These are phyloP conservation scores for Apogon talboti DNA, from an alignment of 2,797 vertebrate species.

Conservation along the genomic window DNA sequence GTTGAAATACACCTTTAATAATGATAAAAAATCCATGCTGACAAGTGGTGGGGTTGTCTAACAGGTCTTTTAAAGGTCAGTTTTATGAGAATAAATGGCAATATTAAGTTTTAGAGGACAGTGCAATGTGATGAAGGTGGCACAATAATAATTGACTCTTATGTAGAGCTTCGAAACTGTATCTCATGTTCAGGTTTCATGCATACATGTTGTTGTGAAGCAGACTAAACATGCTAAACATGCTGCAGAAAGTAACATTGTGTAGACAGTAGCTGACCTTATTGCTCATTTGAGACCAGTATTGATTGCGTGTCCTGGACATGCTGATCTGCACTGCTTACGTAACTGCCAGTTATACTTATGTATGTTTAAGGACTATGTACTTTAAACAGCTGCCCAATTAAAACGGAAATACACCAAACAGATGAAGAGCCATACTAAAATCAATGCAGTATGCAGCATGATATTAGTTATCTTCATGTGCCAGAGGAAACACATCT, in stretches of 20 bases:
- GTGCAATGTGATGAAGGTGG: not conserved
- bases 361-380: slow-evolving; percentile 8
- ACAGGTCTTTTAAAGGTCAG: too few species aligned
- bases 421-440: not conserved
- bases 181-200: not conserved
- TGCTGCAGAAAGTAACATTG: not conserved
- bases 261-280: not conserved
- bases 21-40: too few species aligned
- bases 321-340: slow-evolving; percentile 23
- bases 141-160: too few species aligned
- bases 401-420: slow-evolving; percentile 2
- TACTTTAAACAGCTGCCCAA: slow-evolving; percentile 14
- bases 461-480: slow-evolving; percentile 10
- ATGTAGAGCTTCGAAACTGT: slow-evolving; percentile 1
- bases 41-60: too few species aligned
- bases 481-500: slow-evolving; percentile 14
- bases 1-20: not conserved
- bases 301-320: slow-evolving; percentile 43
- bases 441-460: slow-evolving; percentile 1
- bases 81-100: too few species aligned
- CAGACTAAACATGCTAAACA: slow-evolving; percentile 15
- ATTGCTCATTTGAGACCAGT: slow-evolving; percentile 20
- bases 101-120: too few species aligned
- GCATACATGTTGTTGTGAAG: not conserved
- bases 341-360: slow-evolving; percentile 9